Evolutionary conservation across 2,888 invertebrate species (phyloP).

Genomic region (Eupeodes luniger): DNA sequence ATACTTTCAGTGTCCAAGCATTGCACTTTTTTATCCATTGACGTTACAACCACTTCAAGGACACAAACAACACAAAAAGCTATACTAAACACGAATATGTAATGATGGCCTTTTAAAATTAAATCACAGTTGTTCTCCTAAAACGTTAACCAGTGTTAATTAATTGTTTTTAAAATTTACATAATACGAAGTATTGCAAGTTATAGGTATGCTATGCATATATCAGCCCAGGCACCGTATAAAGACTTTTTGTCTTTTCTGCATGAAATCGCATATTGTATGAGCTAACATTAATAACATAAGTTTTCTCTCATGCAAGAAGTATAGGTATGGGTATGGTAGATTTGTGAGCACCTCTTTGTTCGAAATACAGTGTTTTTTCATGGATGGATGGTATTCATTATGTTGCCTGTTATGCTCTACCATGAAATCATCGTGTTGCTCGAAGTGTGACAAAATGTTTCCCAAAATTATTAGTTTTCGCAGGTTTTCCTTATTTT

Average conservation of each 20-base stretch:
- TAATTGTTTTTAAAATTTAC: slow-evolving; percentile 71
- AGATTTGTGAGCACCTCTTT: slow-evolving; percentile 22
- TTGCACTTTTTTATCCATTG: no score
- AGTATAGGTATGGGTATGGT: background rate
- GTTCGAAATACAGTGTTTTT: slow-evolving; percentile 14
- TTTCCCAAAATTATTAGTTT: slow-evolving; percentile 28
- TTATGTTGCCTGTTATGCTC: background rate
- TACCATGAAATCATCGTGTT: slow-evolving; percentile 66
- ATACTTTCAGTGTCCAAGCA: no score
- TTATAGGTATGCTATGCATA: background rate
- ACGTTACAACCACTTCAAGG: no score
- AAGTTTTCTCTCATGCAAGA: slow-evolving; percentile 17
- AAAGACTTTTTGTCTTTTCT: slow-evolving; percentile 55
- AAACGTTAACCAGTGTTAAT: slow-evolving; percentile 68
- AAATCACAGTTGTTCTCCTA: slow-evolving; percentile 67
- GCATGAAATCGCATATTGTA: slow-evolving; percentile 14
- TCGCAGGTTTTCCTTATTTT: background rate
- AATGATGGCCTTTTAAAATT: slow-evolving; percentile 19
- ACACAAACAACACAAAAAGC: no score
- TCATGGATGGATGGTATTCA: slow-evolving; percentile 48
- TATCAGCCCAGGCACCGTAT: background rate
- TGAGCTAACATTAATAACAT: slow-evolving; percentile 64
- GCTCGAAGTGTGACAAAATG: slow-evolving; percentile 58
- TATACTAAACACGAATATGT: no score
- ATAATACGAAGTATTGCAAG: slow-evolving; percentile 62